Conservation (phyloP, 2,797 vertebrate genomes). For the Bovichtus diacanthus region DNA sequence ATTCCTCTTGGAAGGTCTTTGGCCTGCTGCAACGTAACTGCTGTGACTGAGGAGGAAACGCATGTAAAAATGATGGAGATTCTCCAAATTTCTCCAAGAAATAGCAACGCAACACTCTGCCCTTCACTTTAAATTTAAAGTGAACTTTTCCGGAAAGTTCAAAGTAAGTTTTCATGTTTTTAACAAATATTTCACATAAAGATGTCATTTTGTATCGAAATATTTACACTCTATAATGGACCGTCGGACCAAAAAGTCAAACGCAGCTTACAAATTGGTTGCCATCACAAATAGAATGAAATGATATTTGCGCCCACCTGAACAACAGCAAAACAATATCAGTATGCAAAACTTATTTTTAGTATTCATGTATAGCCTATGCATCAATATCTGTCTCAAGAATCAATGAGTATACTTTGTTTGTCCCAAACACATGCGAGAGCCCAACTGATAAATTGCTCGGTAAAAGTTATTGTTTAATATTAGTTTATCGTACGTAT, state of each 20-base stretch:
- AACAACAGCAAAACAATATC: neutral
- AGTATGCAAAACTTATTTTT: neutral
- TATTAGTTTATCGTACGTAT: neutral
- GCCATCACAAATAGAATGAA: neutral
- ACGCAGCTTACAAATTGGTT: neutral
- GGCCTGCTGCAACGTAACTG: constrained; percentile 76
- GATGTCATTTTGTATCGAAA: neutral
- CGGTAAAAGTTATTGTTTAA: no score
- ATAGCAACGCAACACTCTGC: neutral
- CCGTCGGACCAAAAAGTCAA: no score
- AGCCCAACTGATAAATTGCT: neutral
- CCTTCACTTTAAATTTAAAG: neutral
- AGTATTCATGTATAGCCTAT: neutral
- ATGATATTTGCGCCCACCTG: neutral
- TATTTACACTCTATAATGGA: neutral
- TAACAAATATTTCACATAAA: neutral
- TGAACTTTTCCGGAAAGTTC: neutral
- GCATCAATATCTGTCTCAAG: neutral
- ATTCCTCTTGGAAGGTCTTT: constrained; percentile 69
- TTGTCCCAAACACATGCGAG: neutral
- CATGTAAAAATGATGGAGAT: neutral
- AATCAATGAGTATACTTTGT: neutral
- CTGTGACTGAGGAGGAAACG: constrained; percentile 76
- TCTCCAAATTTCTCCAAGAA: neutral
- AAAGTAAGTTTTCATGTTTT: neutral